Evolutionary conservation across 2,113 vertebrate genomes (phyloP).

Genomic region (Tachysurus fulvidraco): DNA sequence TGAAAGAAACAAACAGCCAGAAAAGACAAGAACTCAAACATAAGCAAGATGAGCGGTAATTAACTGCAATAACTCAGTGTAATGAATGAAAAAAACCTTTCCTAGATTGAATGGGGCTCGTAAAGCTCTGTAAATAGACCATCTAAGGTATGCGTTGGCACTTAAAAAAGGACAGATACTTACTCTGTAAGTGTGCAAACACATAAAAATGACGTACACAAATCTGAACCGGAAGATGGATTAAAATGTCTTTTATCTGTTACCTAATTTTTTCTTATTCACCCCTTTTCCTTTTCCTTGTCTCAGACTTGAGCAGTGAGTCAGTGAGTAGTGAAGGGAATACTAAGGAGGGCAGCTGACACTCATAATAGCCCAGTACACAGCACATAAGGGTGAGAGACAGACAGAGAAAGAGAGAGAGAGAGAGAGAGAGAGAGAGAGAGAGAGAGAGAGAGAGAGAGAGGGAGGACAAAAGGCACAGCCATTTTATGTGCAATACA

Average conservation of each 20-base stretch:
- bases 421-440: conserved; percentile 11
- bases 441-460: conserved; percentile 15
- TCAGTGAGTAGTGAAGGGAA: conserved; percentile 75
- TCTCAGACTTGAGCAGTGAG: conserved; percentile 73
- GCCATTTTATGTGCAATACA: conserved; percentile 32
- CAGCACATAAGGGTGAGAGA: conserved; percentile 48
- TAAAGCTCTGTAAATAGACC: conserved; percentile 38
- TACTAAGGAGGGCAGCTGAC: conserved; percentile 74
- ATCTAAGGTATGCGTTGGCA: conserved; percentile 42
- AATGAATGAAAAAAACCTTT: conserved; percentile 7
- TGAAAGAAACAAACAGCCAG: neutral
- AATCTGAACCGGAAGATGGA: conserved; percentile 64
- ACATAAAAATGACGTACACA: conserved; percentile 62
- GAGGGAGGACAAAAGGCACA: neutral
- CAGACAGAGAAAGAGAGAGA: neutral
- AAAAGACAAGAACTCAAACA: neutral
- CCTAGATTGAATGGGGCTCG: conserved; percentile 15
- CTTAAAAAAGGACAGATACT: conserved; percentile 58
- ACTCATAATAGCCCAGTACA: conserved; percentile 63
- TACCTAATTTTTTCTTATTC: conserved; percentile 35
- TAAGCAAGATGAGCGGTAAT: conserved; percentile 9
- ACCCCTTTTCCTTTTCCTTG: conserved; percentile 47
- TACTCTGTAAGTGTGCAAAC: conserved; percentile 34
- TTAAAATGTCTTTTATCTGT: conserved; percentile 65
- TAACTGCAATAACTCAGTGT: neutral